Conservation (phyloP, 2,888 invertebrate genomes). For the Cerastis rubricosa region DNA sequence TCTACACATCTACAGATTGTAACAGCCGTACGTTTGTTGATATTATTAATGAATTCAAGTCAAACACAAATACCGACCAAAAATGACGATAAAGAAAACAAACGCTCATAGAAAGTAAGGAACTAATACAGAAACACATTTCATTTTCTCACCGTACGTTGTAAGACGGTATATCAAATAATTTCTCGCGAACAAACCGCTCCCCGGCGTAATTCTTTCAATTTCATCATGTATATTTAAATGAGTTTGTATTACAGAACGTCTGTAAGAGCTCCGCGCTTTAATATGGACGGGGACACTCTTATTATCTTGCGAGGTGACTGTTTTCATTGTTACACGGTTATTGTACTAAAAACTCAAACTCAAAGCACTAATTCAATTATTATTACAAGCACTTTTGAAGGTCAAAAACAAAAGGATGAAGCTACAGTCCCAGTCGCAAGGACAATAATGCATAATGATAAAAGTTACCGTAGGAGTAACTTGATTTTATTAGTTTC, state of each 20-base stretch:
- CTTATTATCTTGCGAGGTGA: conserved; percentile 82
- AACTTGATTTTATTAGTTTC: too few species aligned
- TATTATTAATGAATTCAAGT: neutral
- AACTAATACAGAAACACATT: conserved; percentile 44
- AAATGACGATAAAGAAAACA: neutral
- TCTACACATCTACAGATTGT: neutral
- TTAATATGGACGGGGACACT: conserved; percentile 87
- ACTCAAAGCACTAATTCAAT: too few species aligned
- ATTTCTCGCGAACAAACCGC: conserved; percentile 68
- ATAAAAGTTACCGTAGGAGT: too few species aligned
- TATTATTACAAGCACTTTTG: too few species aligned
- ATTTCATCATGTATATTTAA: conserved; percentile 90
- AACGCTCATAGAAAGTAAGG: neutral
- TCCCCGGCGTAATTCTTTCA: conserved; percentile 85
- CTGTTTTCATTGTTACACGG: conserved; percentile 71
- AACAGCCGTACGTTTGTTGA: neutral
- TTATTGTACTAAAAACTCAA: neutral
- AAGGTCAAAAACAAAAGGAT: too few species aligned
- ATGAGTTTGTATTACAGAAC: conserved; percentile 86
- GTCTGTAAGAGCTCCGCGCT: conserved; percentile 69
- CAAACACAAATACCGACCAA: neutral
- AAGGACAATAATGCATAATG: too few species aligned
- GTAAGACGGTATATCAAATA: conserved; percentile 67
- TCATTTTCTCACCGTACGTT: conserved; percentile 39
- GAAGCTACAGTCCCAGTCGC: too few species aligned